Percentiles rank a stretch among this genome's conserved stretches.
Conservation (phyloP, 1,140 invertebrate genomes). For the Atta colombica region DNA sequence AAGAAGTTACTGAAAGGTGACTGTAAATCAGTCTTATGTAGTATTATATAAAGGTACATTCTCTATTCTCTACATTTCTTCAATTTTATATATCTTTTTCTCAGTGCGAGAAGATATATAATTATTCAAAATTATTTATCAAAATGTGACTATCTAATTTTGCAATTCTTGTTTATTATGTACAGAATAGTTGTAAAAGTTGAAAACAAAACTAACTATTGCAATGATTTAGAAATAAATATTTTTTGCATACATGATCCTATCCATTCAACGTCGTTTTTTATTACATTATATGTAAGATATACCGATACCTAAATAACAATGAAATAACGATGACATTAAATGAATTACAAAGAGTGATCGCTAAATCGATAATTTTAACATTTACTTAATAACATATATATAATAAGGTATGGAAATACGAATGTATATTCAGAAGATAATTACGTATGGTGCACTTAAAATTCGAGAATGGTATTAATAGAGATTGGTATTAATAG, state of each 20-base stretch:
- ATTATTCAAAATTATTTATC: conserved; percentile 32
- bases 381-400: conserved; percentile 42
- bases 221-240: conserved; percentile 44
- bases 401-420: conserved; percentile 20
- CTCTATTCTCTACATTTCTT: background rate
- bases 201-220: background rate
- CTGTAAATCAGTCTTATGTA: conserved; percentile 51
- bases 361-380: conserved; percentile 1
- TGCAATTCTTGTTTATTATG: conserved; percentile 1
- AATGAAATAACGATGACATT: conserved; percentile 27
- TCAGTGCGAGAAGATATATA: conserved; percentile 10
- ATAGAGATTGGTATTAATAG: conserved; percentile 14
- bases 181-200: conserved; percentile 14
- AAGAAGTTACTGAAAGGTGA: conserved; percentile 71
- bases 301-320: conserved; percentile 12
- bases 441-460: conserved; percentile 30
- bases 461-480: background rate
- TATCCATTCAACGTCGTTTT: background rate
- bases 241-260: conserved; percentile 31
- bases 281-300: conserved; percentile 18
- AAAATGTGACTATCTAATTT: background rate
- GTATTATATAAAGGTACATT: conserved; percentile 27
- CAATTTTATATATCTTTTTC: background rate
- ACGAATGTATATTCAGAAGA: conserved; percentile 21
- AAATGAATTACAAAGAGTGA: conserved; percentile 11